Base-by-base conservation (phyloP, 2,797 vertebrate species). In the Myripristis jacobus region DNA sequence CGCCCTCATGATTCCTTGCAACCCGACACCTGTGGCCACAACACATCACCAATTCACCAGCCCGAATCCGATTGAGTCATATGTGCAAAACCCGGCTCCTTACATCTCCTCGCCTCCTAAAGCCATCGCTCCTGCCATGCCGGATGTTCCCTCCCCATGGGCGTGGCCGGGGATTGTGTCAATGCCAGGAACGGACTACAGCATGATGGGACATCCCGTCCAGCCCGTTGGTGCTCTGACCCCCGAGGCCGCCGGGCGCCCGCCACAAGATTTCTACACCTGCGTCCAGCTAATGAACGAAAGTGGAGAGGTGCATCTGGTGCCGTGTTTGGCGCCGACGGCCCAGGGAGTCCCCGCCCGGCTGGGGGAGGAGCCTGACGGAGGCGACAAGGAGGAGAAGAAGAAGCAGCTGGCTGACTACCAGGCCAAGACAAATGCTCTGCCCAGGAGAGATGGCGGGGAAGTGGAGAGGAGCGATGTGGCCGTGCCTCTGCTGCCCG, bases 221-320 rank as follows among this genome's bases (percentile, higher is more conserved):
- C n/a, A 41, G 6, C 58, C 70, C 0, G 12, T 4, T 24, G 1
- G 24, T 0, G 2, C 16, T 43, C 3, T 27, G 0, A 1, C 41
- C 21, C 44, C 66, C 0, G 27, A 24, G 0, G 4, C 22, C 6
- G 0, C 52, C 31, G 16, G 0, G 15, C 27, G 27, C 10, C 19
- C 76, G 0, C 34, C 50, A 0, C 92, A 89, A 38, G 92, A 93
- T 15, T 93, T 94, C 76, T 95, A 95, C 89, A 94, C 92, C 56
- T 94, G 94, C 12, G 93, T 95, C 6, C 91, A 93, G 74, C 75
- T 91, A 34, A 80, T 93, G 73, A 88, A 82, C 0, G 67, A 87
- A 0, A 87, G 48, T 0, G 92, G 92, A 0, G 84, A 90, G 43
- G 88, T 95, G 43, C 92, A 92, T 2, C 90, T 95, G 84, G 91